Percentiles rank a stretch among this genome's conserved stretches.
phyloP scores from a whole-genome alignment of 1,140 invertebrate species.

The Drosophila yakuba region DNA sequence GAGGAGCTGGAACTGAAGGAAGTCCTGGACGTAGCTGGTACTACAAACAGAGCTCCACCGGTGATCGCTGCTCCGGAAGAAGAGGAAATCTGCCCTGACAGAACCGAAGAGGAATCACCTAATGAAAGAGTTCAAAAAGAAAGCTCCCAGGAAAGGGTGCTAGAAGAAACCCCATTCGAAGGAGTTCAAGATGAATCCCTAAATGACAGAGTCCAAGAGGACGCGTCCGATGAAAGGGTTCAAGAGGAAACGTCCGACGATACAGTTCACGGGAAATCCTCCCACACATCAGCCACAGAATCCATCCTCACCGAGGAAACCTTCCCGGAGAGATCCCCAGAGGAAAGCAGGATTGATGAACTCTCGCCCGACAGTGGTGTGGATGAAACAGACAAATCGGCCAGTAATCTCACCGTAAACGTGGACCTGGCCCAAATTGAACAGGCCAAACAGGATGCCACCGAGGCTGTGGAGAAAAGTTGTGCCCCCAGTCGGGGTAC shows the following conservation, averaged over 20 bases:
- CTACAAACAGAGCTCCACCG: conserved; percentile 16
- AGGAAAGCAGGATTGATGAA: neutral
- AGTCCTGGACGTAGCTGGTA: conserved; percentile 23
- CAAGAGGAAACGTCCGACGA: neutral
- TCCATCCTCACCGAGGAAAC: conserved; percentile 2
- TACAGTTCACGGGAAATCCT: neutral
- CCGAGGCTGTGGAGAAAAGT: conserved; percentile 16
- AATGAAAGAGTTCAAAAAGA: neutral
- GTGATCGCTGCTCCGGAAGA: neutral
- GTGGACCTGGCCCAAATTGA: conserved; percentile 51
- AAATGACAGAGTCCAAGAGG: conserved; percentile 10
- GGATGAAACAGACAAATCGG: conserved; percentile 31
- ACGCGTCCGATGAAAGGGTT: conserved; percentile 11
- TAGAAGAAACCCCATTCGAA: conserved; percentile 1
- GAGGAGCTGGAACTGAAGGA: conserved; percentile 14
- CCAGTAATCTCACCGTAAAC: conserved; percentile 42
- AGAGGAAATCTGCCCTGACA: neutral
- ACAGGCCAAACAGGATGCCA: conserved; percentile 51
- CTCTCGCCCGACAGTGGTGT: conserved; percentile 37
- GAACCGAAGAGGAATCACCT: neutral
- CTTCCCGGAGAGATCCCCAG: neutral
- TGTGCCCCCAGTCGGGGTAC: neutral
- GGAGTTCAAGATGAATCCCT: neutral
- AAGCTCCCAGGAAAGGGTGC: conserved; percentile 1
- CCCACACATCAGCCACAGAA: neutral